Evolutionary conservation across 2,797 vertebrate species (phyloP).

Genomic region (Adelosebastes latens): DNA sequence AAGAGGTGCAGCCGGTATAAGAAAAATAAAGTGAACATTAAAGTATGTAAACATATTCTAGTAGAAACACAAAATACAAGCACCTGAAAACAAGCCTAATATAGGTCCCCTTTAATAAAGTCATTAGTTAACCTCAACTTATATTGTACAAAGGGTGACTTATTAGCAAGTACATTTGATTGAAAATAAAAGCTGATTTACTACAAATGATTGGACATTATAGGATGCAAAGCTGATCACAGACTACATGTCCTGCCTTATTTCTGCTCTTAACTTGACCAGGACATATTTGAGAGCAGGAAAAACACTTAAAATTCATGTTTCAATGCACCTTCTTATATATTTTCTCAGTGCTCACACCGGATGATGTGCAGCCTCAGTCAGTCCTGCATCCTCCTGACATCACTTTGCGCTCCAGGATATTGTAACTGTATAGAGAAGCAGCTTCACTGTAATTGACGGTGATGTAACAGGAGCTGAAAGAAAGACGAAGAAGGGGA

Average conservation of each 20-base stretch:
- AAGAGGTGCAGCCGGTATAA: too few relatives aligned
- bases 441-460: constrained; percentile 26
- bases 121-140: not conserved
- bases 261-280: not conserved
- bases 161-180: not conserved
- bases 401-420: constrained; percentile 44
- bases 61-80: too few relatives aligned
- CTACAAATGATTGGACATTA: not conserved
- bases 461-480: constrained; percentile 53
- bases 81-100: too few relatives aligned
- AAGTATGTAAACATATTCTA: too few relatives aligned
- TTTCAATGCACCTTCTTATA: not conserved
- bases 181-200: not conserved
- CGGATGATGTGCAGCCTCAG: not conserved
- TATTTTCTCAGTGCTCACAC: not conserved
- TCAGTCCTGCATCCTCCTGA: constrained; percentile 16
- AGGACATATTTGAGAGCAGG: not conserved
- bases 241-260: not conserved
- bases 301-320: not conserved
- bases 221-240: not conserved
- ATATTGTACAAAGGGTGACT: not conserved
- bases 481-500: not conserved
- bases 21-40: too few relatives aligned
- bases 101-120: not conserved
- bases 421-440: constrained; percentile 9